Evolutionary conservation across 2,113 vertebrate genomes (phyloP), one percentile per base, ranked within the genome.

Genomic region (Corydoras maculifer): DNA sequence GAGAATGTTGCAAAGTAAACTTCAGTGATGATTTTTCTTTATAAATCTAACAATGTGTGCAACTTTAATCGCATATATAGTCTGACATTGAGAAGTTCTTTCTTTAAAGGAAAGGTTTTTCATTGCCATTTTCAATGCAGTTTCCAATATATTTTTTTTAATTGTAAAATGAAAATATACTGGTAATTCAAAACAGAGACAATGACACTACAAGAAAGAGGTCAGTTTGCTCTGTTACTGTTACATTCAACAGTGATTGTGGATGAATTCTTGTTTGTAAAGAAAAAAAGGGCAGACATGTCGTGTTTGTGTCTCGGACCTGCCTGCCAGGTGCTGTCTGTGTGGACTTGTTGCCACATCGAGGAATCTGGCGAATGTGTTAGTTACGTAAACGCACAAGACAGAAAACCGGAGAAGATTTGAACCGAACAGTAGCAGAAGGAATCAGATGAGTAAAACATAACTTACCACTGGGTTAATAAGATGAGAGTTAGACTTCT

Each of bases 371-470:
- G 57, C 67, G 64, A 73, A 65, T 73, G 68, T 66, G 54, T 65
- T 14, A 49, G 32, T 43, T 43, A 43, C 35, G 35, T 43, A 43
- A 43, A 43, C 1, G 35, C 35, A 74, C 43, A 74, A 25, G 13
- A 3, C 5, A 53, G 10, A 59, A 79, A 81, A 78, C 82, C 81
- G 83, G 50, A 43, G 2, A 5, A 43, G 11, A 14, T 51, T 68
- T 49, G 32, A 18, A 83, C 76, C 81, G 81, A 81, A 78, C 70
- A 75, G 81, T 74, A 79, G 75, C 74, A 77, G 54, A 78, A 77
- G 78, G 83, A 82, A 9, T 79, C 77, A 85, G 81, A 79, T 77
- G 80, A 82, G 82, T 82, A 82, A 83, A 55, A 18, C 51, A 53
- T 12, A 53, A 10, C 51, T 14, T 53, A 10, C 7, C 49, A 51